A percentile compares a stretch with the other conserved stretches of the same genome.
These are phyloP conservation scores for Hyles euphorbiae DNA, from an alignment of 1,140 invertebrate genomes.

Conservation along the genomic window DNA sequence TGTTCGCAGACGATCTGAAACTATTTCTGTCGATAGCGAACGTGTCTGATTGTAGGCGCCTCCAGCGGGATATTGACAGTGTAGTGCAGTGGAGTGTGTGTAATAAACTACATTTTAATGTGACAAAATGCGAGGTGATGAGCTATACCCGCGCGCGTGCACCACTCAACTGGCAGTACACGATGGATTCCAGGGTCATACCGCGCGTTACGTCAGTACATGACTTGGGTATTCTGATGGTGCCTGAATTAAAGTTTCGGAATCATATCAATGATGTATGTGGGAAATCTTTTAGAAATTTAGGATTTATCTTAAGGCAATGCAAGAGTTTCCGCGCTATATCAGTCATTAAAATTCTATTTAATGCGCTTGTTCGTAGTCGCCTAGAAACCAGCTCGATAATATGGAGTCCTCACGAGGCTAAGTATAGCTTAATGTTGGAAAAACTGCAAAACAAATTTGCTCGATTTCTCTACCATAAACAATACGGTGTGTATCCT, in stretches of 20 bases:
- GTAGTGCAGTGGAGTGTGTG: conserved; percentile 22
- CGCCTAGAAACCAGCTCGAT: too few species aligned
- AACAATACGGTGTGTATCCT: too few species aligned
- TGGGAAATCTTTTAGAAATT: conserved; percentile 21
- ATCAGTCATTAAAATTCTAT: too few species aligned
- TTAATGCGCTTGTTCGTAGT: too few species aligned
- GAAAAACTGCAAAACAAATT: too few species aligned
- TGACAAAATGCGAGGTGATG: conserved; percentile 20
- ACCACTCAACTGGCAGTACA: conserved; percentile 12
- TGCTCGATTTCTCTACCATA: too few species aligned
- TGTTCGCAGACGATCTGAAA: conserved; percentile 32
- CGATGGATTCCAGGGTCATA: not conserved
- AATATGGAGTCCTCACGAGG: too few species aligned
- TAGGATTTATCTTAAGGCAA: conserved; percentile 14
- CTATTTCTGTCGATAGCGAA: conserved; percentile 14
- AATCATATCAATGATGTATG: conserved; percentile 17
- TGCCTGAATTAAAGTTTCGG: too few species aligned
- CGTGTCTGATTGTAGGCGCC: conserved; percentile 8
- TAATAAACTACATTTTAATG: conserved; percentile 31
- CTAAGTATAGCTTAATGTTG: too few species aligned
- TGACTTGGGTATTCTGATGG: conserved; percentile 15
- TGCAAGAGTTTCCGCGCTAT: too few species aligned
- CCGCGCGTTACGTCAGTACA: conserved; percentile 10
- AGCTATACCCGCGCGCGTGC: conserved; percentile 15
- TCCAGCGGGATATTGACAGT: conserved; percentile 23